Evolutionary conservation across 2,113 vertebrate genomes (phyloP).

Genomic region (Probosciger aterrimus): DNA sequence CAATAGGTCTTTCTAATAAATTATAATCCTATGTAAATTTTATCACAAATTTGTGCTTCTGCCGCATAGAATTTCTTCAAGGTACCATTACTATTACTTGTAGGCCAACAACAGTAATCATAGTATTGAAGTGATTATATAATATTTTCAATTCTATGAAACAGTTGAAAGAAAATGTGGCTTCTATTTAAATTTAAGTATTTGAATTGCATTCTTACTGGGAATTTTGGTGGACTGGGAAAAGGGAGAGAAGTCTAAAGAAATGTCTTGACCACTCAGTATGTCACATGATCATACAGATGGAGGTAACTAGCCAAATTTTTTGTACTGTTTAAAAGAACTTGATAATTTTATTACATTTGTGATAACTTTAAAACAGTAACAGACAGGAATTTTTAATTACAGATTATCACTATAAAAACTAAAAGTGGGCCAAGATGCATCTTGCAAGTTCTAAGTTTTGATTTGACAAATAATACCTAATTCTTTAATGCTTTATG

Average conservation of each 20-base stretch:
- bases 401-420: neutral
- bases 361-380: no score
- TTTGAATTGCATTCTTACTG: neutral
- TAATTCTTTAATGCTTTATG: neutral
- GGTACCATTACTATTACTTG: neutral
- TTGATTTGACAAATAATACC: neutral
- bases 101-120: neutral
- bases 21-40: neutral
- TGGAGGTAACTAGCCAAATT: neutral
- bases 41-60: neutral
- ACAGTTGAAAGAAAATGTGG: neutral
- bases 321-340: neutral
- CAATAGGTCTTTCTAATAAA: neutral
- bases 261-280: neutral
- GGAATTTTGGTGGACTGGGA: neutral
- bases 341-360: neutral
- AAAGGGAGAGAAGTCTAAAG: neutral
- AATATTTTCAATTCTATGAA: neutral
- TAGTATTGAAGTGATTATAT: neutral
- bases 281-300: neutral
- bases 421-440: neutral
- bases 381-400: no score
- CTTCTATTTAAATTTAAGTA: neutral
- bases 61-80: neutral
- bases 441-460: neutral